A percentile compares a stretch with the other conserved stretches of the same genome.
These are phyloP conservation scores for Hedya salicella DNA, from an alignment of 2,888 invertebrate species.

Conservation along the genomic window DNA sequence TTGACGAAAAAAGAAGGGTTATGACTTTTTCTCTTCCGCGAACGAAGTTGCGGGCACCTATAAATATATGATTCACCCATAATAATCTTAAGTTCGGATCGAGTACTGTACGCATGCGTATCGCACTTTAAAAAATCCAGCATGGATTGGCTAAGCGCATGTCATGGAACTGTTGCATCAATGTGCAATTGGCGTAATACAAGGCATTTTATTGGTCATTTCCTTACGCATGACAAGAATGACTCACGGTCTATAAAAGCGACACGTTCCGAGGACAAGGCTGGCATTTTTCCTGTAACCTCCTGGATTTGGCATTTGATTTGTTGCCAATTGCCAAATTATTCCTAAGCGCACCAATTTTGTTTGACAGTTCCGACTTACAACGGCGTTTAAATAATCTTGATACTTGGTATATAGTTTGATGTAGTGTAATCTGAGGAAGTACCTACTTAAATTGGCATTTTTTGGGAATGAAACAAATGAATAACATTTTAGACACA, in stretches of 20 bases:
- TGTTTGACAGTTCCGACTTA: slow-evolving; percentile 11
- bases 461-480: no score
- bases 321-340: slow-evolving; percentile 19
- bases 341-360: background rate
- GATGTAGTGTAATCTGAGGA: background rate
- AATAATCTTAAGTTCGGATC: no score
- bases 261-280: slow-evolving; percentile 31
- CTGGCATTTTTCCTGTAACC: slow-evolving; percentile 24
- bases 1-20: no score
- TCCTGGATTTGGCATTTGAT: slow-evolving; percentile 27
- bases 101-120: no score
- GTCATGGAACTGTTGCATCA: slow-evolving; percentile 17
- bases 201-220: slow-evolving; percentile 24
- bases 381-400: slow-evolving; percentile 12
- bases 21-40: no score
- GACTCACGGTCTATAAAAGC: slow-evolving; percentile 20
- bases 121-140: background rate
- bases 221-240: slow-evolving; percentile 8
- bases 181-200: slow-evolving; percentile 2
- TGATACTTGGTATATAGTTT: slow-evolving; percentile 5
- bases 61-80: no score
- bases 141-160: background rate
- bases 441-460: background rate
- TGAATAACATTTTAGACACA: no score
- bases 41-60: no score